A percentile compares a stretch with the other conserved stretches of the same genome.
Evolutionary conservation across 2,888 invertebrate genomes (phyloP).

Genomic region (Malthinus flaveolus): DNA sequence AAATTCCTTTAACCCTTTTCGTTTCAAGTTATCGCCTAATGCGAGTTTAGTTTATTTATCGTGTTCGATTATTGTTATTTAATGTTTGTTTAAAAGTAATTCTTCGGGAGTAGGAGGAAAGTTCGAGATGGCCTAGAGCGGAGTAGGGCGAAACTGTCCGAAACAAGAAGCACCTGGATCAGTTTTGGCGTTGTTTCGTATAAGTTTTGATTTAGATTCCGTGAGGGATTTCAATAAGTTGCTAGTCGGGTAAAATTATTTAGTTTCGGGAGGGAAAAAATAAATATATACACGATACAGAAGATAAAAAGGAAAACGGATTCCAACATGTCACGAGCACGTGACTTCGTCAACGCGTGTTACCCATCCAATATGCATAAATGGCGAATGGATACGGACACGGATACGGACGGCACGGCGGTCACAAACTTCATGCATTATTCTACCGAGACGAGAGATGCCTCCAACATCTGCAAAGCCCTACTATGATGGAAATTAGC

Average conservation of each 20-base stretch:
- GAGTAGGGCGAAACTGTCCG: slow-evolving; percentile 15
- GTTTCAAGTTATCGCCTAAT: background rate
- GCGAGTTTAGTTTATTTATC: background rate
- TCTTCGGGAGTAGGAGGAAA: too few species aligned
- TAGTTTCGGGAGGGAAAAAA: background rate
- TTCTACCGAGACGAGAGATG: slow-evolving; percentile 41
- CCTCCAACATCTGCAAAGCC: slow-evolving; percentile 37
- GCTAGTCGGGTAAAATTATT: background rate
- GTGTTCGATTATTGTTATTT: background rate
- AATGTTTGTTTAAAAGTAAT: background rate
- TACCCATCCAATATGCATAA: slow-evolving; percentile 50
- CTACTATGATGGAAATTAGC: slow-evolving; percentile 41
- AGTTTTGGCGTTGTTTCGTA: slow-evolving; percentile 6
- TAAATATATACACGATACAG: background rate
- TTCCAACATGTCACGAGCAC: slow-evolving; percentile 43
- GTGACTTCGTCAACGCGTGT: slow-evolving; percentile 37
- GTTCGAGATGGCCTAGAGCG: too few species aligned
- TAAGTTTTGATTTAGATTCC: background rate
- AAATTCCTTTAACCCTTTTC: slow-evolving; percentile 10
- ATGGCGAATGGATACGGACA: slow-evolving; percentile 28
- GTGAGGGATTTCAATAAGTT: background rate
- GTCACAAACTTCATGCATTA: slow-evolving; percentile 52
- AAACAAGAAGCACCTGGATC: slow-evolving; percentile 31
- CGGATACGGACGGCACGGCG: slow-evolving; percentile 28
- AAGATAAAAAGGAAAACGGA: slow-evolving; percentile 3